Base-by-base conservation (phyloP, 2,113 vertebrate genomes). In the human (Homo sapiens) region DNA sequence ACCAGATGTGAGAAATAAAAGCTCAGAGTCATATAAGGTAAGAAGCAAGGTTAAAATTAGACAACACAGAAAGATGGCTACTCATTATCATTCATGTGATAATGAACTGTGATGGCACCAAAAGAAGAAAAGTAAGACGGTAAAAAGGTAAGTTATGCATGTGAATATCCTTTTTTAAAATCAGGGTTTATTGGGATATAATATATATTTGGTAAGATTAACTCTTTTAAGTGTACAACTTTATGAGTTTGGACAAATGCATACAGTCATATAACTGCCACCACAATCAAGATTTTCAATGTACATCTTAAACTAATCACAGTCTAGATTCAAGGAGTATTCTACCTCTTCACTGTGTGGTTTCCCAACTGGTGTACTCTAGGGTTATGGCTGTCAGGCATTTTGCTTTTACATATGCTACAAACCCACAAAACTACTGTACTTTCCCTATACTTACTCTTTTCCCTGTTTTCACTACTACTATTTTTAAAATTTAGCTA, bases 131-230 rank as follows among this genome's bases (percentile, higher is more conserved):
- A 95, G 4, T 73, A 95, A 91, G 38, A 78, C 2, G 18, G 1
- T 55, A 38, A 91, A 93, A 89, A 93, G 96, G 96, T 97, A 82
- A 96, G 93, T 92, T 88, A 20, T 86, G n/a, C 59, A 89, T 88
- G 52, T 55, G 13, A 92, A 80, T 84, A 93, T 79, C 8, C 3
- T 89, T 45, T 83, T 43, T 38, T 78, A 64, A 45, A 59, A 64
- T n/a, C 27, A 59, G 6, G 8, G 17, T 78, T 72, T 96, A 76
- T 87, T 96, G 45, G n/a, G 43, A 6, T 73, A 52, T 89, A 75
- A 17, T 90, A 84, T 81, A 17, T 32, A 85, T 32, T 70, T 45
- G 45, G 57, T 76, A 64, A 61, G 73, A 75, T 90, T 66, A 0
- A 84, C 25, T 30, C 64, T 68, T 50, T 55, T 79, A 89, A 91